phyloP scores from a whole-genome alignment of 64 coral and sea anemone genomes.

The Astreopora myriophthalma region DNA sequence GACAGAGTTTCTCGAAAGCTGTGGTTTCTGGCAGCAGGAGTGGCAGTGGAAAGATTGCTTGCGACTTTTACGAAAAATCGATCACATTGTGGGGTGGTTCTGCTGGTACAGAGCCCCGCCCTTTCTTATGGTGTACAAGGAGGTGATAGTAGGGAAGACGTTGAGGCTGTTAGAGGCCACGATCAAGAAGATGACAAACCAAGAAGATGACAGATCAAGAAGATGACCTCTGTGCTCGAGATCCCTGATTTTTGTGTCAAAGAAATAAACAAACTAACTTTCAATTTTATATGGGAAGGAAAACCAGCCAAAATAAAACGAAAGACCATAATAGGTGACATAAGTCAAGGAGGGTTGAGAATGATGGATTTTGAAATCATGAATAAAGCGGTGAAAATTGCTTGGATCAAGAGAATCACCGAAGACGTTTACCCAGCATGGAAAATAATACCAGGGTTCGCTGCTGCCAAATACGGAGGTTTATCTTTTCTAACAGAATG shows the following conservation, averaged over 20 bases:
- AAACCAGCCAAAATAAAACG: neutral
- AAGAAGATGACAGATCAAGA: too few relatives aligned
- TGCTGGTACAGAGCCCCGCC: conserved; percentile 22
- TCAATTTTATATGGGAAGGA: neutral
- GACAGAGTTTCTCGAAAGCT: conserved; percentile 54
- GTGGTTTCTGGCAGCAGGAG: conserved; percentile 47
- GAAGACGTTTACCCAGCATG: too few relatives aligned
- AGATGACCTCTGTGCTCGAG: neutral
- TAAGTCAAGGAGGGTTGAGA: neutral
- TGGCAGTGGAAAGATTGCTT: conserved; percentile 68
- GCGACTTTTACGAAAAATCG: conserved; percentile 46
- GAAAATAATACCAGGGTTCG: neutral
- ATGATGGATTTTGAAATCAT: too few relatives aligned
- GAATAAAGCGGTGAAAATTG: too few relatives aligned
- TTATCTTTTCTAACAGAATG: neutral
- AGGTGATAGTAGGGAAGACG: conserved; percentile 34
- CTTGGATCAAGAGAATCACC: too few relatives aligned
- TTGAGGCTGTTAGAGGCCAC: neutral
- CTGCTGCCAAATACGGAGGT: neutral
- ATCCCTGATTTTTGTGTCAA: neutral
- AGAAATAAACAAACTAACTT: neutral
- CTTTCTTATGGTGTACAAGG: conserved; percentile 52
- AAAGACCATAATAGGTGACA: neutral
- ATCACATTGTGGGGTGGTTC: conserved; percentile 60
- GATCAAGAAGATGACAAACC: neutral